phyloP scores from a whole-genome alignment of 1,140 invertebrate genomes.

The Agrilus planipennis region DNA sequence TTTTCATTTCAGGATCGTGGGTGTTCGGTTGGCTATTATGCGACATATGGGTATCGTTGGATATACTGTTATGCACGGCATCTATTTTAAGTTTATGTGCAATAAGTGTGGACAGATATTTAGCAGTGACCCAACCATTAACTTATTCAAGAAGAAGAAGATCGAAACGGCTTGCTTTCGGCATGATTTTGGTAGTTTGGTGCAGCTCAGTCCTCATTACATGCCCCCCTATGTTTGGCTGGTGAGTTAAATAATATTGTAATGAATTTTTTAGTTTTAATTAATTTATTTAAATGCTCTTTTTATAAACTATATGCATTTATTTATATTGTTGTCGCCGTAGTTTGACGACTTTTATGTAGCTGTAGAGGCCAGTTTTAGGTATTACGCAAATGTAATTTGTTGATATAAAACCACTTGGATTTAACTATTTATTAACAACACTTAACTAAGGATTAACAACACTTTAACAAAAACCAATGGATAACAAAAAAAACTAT shows the following conservation, averaged over 20 bases:
- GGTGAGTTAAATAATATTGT: constrained; percentile 43
- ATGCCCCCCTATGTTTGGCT: constrained; percentile 71
- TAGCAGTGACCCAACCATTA: constrained; percentile 75
- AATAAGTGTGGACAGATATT: constrained; percentile 76
- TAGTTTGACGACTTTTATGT: too few relatives aligned
- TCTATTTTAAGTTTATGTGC: constrained; percentile 68
- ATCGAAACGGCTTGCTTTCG: constrained; percentile 62
- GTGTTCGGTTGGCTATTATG: constrained; percentile 66
- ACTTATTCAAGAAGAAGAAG: constrained; percentile 66
- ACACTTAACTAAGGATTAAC: too few relatives aligned
- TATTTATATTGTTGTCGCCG: too few relatives aligned
- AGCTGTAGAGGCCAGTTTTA: too few relatives aligned
- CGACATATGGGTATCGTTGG: constrained; percentile 84
- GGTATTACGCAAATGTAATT: too few relatives aligned
- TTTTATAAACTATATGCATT: too few relatives aligned
- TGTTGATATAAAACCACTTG: too few relatives aligned
- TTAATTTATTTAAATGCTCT: too few relatives aligned
- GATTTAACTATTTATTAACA: too few relatives aligned
- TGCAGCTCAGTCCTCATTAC: constrained; percentile 66
- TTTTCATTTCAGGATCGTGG: constrained; percentile 51
- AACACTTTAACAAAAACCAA: too few relatives aligned
- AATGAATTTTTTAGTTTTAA: too few relatives aligned
- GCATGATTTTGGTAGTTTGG: constrained; percentile 78
- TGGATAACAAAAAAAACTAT: too few relatives aligned
- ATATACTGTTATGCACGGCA: constrained; percentile 85